Evolutionary conservation across 1,140 invertebrate genomes (phyloP).

Genomic region (Danaus plexippus): DNA sequence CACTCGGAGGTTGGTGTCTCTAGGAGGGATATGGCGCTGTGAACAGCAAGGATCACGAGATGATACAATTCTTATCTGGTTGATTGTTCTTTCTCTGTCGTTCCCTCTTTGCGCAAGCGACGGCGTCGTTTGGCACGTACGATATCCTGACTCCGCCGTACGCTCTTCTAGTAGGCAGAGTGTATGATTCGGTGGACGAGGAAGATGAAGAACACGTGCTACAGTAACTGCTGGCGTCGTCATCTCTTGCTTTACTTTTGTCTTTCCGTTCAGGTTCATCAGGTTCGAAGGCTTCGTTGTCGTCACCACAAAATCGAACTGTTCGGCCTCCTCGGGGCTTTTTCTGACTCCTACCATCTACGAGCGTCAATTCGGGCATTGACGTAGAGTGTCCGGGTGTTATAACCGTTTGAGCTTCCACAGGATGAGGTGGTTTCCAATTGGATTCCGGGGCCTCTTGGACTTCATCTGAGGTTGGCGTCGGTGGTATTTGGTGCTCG

Average conservation of each 20-base stretch:
- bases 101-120: constrained; percentile 82
- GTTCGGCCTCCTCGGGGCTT: constrained; percentile 48
- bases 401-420: constrained; percentile 54
- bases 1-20: constrained; percentile 58
- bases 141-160: constrained; percentile 90
- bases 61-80: constrained; percentile 80
- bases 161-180: constrained; percentile 83
- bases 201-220: constrained; percentile 91
- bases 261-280: constrained; percentile 64
- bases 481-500: constrained; percentile 53
- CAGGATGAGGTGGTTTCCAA: constrained; percentile 60
- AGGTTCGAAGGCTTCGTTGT: constrained; percentile 73
- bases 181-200: constrained; percentile 86
- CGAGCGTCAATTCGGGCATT: constrained; percentile 56
- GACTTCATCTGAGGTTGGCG: constrained; percentile 45
- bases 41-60: constrained; percentile 74
- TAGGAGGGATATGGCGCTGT: constrained; percentile 36
- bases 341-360: constrained; percentile 36
- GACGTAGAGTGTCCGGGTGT: constrained; percentile 55
- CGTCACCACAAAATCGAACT: constrained; percentile 78
- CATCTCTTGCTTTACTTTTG: constrained; percentile 49
- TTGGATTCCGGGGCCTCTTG: constrained; percentile 36
- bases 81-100: constrained; percentile 68
- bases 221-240: constrained; percentile 85
- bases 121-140: constrained; percentile 90